A percentile compares a stretch with the other conserved stretches of the same genome.
Evolutionary conservation across 2,888 invertebrate species (phyloP).

Genomic region (Archips xylosteana): DNA sequence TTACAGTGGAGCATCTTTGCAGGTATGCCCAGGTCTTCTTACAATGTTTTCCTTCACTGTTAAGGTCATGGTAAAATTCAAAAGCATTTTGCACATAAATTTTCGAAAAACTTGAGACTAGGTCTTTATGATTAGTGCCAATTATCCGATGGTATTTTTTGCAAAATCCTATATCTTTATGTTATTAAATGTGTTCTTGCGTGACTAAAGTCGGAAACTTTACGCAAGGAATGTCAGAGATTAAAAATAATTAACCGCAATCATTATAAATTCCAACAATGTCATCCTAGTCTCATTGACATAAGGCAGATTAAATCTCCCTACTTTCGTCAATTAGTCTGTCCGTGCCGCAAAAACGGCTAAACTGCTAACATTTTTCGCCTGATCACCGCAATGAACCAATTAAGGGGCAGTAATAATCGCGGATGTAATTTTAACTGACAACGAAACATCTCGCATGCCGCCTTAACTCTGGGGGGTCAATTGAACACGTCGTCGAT

Average conservation of each 20-base stretch:
- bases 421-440: conserved; percentile 45
- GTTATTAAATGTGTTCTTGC: too few species aligned
- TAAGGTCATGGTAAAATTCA: too few species aligned
- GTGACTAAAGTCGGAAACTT: too few species aligned
- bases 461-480: conserved; percentile 35
- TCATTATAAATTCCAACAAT: neutral
- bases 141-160: too few species aligned
- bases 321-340: conserved; percentile 26
- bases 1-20: too few species aligned
- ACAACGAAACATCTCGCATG: conserved; percentile 34
- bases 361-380: conserved; percentile 67
- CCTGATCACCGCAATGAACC: conserved; percentile 65
- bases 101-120: too few species aligned
- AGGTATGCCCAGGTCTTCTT: too few species aligned
- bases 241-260: neutral
- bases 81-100: too few species aligned
- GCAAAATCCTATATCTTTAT: too few species aligned
- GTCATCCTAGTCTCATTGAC: neutral
- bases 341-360: conserved; percentile 23
- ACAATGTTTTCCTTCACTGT: too few species aligned
- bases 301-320: conserved; percentile 4
- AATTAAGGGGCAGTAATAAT: conserved; percentile 43
- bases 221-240: neutral
- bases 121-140: too few species aligned
- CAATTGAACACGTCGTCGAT: neutral